phyloP scores from a whole-genome alignment of 2,888 invertebrate species.

The Sinhomidia bicolor region DNA sequence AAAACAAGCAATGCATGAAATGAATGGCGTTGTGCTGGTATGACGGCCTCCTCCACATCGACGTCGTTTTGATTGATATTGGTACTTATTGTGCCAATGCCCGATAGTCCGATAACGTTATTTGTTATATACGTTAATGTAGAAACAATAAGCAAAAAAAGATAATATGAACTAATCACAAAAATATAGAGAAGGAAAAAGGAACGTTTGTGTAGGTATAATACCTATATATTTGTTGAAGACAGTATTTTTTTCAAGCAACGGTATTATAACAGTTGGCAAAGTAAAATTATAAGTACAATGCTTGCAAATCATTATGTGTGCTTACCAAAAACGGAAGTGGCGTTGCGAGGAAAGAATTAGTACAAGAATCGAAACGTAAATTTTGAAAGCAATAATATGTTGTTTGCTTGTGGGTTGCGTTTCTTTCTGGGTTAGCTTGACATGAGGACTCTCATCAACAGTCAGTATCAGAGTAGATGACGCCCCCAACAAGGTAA shows the following conservation, averaged over 20 bases:
- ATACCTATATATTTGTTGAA: too few species aligned
- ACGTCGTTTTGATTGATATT: not conserved
- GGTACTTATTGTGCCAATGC: not conserved
- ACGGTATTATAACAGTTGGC: too few species aligned
- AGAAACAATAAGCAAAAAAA: not conserved
- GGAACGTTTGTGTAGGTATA: not conserved
- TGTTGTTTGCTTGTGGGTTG: not conserved
- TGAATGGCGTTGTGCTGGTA: not conserved
- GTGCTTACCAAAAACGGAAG: not conserved
- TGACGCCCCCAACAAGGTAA: conserved; percentile 20
- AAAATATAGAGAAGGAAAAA: not conserved
- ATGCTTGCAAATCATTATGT: too few species aligned
- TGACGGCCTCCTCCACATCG: not conserved
- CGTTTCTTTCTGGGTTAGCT: not conserved
- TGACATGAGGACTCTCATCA: too few species aligned
- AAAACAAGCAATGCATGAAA: not conserved
- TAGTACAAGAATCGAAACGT: not conserved
- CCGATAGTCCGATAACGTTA: not conserved
- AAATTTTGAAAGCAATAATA: too few species aligned
- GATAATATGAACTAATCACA: not conserved
- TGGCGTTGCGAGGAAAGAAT: not conserved
- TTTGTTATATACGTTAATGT: too few species aligned
- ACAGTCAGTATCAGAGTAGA: too few species aligned
- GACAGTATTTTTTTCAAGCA: too few species aligned
- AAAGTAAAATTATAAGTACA: too few species aligned